These are phyloP conservation scores for Choreutis nemorana DNA, from an alignment of 2,888 invertebrate genomes.

Conservation along the genomic window DNA sequence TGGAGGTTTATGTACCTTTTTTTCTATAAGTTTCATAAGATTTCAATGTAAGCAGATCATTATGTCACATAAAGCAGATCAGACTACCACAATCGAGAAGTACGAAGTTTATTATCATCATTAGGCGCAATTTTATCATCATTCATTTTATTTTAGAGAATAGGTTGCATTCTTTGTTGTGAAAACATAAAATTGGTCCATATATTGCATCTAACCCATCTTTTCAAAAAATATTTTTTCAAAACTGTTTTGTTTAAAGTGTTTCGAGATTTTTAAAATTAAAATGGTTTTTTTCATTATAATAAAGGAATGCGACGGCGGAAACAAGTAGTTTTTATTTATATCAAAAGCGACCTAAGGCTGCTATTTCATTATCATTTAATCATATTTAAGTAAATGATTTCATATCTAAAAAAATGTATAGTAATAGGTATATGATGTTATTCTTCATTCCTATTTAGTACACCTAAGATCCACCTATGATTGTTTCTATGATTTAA, in stretches of 20 bases:
- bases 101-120: slow-evolving; percentile 28
- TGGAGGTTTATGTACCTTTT: slow-evolving; percentile 30
- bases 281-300: slow-evolving; percentile 16
- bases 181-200: slow-evolving; percentile 42
- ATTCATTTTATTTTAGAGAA: slow-evolving; percentile 44
- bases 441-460: too few relatives aligned
- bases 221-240: slow-evolving; percentile 1
- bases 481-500: too few relatives aligned
- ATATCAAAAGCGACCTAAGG: too few relatives aligned
- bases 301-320: slow-evolving; percentile 64
- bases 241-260: not conserved
- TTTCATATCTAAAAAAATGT: not conserved
- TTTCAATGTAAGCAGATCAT: slow-evolving; percentile 27
- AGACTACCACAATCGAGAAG: slow-evolving; percentile 32
- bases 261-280: not conserved
- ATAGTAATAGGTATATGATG: not conserved
- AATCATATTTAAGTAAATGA: not conserved
- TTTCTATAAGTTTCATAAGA: slow-evolving; percentile 26
- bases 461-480: too few relatives aligned
- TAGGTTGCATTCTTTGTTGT: slow-evolving; percentile 59
- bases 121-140: slow-evolving; percentile 36
- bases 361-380: too few relatives aligned
- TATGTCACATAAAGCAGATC: slow-evolving; percentile 34
- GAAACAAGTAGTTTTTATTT: slow-evolving; percentile 34
- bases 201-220: too few relatives aligned